These are phyloP conservation scores for Scaptomyza cyrtandrae DNA, from an alignment of 2,888 invertebrate genomes.

Conservation along the genomic window DNA sequence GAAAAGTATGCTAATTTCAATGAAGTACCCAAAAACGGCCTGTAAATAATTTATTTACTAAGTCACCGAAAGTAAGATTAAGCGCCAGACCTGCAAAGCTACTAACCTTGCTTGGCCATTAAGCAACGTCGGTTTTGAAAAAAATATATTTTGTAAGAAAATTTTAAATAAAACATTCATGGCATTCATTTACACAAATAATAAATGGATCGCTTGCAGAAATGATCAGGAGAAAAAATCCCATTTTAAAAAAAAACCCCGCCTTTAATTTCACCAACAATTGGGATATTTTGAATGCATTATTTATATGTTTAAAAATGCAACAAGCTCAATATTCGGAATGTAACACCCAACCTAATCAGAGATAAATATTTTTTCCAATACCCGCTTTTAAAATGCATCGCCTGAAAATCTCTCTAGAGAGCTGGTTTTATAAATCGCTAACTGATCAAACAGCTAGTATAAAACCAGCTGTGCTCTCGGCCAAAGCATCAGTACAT, in stretches of 20 bases:
- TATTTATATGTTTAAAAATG: neutral
- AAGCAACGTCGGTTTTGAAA: too few species aligned
- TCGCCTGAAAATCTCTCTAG: slow-evolving; percentile 6
- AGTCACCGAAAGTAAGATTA: too few species aligned
- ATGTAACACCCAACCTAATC: neutral
- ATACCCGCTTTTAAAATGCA: neutral
- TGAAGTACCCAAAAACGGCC: too few species aligned
- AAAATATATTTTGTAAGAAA: too few species aligned
- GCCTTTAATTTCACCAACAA: neutral
- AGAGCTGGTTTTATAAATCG: slow-evolving; percentile 39
- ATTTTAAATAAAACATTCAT: too few species aligned
- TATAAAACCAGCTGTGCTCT: slow-evolving; percentile 50
- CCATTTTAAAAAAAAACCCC: neutral
- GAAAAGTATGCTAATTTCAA: too few species aligned
- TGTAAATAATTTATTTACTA: too few species aligned
- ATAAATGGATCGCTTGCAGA: too few species aligned
- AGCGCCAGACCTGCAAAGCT: too few species aligned
- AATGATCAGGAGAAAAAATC: neutral
- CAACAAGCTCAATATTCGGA: neutral
- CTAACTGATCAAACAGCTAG: slow-evolving; percentile 29
- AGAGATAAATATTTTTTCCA: slow-evolving; percentile 6
- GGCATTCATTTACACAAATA: too few species aligned
- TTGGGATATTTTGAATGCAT: neutral
- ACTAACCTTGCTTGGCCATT: too few species aligned
- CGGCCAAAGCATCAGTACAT: slow-evolving; percentile 42